These are phyloP conservation scores for Plagodis pulveraria DNA, from an alignment of 2,888 invertebrate species.

Conservation along the genomic window DNA sequence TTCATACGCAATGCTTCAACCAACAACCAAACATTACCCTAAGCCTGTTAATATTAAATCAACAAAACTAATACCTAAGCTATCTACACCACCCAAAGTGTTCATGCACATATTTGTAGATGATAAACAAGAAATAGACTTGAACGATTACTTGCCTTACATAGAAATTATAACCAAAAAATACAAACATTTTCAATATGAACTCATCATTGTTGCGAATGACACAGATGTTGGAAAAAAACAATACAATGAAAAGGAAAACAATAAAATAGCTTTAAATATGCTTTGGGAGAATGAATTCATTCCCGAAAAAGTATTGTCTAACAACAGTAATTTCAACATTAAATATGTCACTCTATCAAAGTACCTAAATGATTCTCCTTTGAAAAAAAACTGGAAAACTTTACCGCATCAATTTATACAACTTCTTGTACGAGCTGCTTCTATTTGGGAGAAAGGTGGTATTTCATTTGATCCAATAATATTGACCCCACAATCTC, in stretches of 20 bases:
- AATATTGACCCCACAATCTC: conserved; percentile 59
- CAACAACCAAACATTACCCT: conserved; percentile 40
- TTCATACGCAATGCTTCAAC: conserved; percentile 57
- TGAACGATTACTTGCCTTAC: conserved; percentile 60
- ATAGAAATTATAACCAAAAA: conserved; percentile 59
- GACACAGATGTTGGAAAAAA: conserved; percentile 50
- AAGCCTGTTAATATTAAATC: conserved; percentile 28
- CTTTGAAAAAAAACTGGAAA: conserved; percentile 63
- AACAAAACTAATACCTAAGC: conserved; percentile 5
- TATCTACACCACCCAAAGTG: conserved; percentile 44
- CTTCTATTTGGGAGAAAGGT: conserved; percentile 75
- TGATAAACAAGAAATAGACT: conserved; percentile 50
- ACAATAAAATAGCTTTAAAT: conserved; percentile 67
- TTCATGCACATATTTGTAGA: conserved; percentile 67
- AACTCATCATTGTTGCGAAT: conserved; percentile 63
- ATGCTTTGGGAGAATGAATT: conserved; percentile 53
- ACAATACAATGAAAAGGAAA: conserved; percentile 54
- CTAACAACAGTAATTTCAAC: conserved; percentile 45
- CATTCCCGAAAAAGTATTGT: conserved; percentile 32
- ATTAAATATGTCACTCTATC: conserved; percentile 57
- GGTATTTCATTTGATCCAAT: conserved; percentile 70
- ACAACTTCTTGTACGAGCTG: conserved; percentile 63
- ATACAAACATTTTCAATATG: conserved; percentile 59
- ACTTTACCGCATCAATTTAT: conserved; percentile 58
- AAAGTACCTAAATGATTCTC: conserved; percentile 63